A percentile compares a stretch with the other conserved stretches of the same genome.
These are phyloP conservation scores for Drosophila triauraria DNA, from an alignment of 1,140 invertebrate genomes.

Conservation along the genomic window DNA sequence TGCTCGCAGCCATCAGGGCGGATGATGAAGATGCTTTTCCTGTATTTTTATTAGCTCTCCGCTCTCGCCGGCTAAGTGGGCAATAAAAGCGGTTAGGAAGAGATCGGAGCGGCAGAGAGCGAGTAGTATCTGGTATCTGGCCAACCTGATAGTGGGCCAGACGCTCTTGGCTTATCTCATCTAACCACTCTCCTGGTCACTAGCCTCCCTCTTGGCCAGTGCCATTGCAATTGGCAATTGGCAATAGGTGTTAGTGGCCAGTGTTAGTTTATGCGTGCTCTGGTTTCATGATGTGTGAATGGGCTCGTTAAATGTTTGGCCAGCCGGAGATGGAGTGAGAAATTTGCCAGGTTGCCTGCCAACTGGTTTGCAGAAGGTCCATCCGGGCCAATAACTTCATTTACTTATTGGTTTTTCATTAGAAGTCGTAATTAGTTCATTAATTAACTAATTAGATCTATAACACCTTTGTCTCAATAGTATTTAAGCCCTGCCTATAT, in stretches of 20 bases:
- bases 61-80: conserved; percentile 33
- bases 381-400: conserved; percentile 6
- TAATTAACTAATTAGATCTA: background rate
- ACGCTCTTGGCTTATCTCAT: conserved; percentile 52
- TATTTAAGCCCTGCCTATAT: no score
- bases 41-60: conserved; percentile 44
- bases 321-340: conserved; percentile 28
- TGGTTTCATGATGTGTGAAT: conserved; percentile 58
- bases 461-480: background rate
- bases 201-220: conserved; percentile 35
- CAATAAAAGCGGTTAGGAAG: conserved; percentile 38
- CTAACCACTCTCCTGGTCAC: conserved; percentile 59
- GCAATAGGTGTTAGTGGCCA: conserved; percentile 23
- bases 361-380: conserved; percentile 27
- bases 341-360: conserved; percentile 35
- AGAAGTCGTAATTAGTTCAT: background rate
- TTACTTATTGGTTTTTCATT: conserved; percentile 8
- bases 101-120: background rate
- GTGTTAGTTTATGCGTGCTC: conserved; percentile 61
- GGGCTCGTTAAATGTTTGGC: conserved; percentile 46
- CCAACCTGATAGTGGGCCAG: conserved; percentile 37
- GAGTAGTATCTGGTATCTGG: conserved; percentile 30
- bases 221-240: conserved; percentile 36
- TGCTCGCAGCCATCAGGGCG: conserved; percentile 34
- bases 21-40: conserved; percentile 62